phyloP scores from a whole-genome alignment of 2,113 vertebrate genomes.

The Holacanthus passer region DNA sequence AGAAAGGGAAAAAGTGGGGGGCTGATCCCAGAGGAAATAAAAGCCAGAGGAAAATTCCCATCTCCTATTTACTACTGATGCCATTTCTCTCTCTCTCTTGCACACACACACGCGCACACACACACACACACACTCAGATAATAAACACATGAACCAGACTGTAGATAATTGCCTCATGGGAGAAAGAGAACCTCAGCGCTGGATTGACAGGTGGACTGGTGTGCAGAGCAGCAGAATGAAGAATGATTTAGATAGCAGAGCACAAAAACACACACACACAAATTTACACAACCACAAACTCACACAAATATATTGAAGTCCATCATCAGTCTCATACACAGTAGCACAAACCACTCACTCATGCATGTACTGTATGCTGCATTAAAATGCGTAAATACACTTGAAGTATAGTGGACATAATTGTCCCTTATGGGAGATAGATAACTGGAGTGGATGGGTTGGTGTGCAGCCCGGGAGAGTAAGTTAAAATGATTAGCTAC shows the following conservation, averaged over 20 bases:
- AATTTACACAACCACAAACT: neutral
- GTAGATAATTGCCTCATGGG: constrained; percentile 61
- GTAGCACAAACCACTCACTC: neutral
- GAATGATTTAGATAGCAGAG: constrained; percentile 19
- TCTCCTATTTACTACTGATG: constrained; percentile 32
- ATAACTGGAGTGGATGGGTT: constrained; percentile 4
- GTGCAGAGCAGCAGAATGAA: constrained; percentile 32
- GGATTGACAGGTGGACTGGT: constrained; percentile 51
- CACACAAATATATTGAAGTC: neutral
- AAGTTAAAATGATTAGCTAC: constrained; percentile 35
- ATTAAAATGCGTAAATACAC: neutral
- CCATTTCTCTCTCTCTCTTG: neutral
- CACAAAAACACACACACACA: neutral
- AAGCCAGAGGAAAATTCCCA: constrained; percentile 31
- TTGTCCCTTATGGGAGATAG: constrained; percentile 36
- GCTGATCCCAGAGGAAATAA: constrained; percentile 57
- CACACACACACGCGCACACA: constrained; percentile 2
- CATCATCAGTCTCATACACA: neutral
- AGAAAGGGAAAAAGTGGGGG: constrained; percentile 9
- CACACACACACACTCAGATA: constrained; percentile 41
- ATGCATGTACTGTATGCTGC: neutral
- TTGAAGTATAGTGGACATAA: constrained; percentile 30
- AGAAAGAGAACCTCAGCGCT: constrained; percentile 8
- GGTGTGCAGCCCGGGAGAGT: constrained; percentile 11
- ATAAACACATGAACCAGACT: constrained; percentile 64